These are phyloP conservation scores for Zosterops borbonicus DNA, from an alignment of 2,113 vertebrate species.

Conservation along the genomic window DNA sequence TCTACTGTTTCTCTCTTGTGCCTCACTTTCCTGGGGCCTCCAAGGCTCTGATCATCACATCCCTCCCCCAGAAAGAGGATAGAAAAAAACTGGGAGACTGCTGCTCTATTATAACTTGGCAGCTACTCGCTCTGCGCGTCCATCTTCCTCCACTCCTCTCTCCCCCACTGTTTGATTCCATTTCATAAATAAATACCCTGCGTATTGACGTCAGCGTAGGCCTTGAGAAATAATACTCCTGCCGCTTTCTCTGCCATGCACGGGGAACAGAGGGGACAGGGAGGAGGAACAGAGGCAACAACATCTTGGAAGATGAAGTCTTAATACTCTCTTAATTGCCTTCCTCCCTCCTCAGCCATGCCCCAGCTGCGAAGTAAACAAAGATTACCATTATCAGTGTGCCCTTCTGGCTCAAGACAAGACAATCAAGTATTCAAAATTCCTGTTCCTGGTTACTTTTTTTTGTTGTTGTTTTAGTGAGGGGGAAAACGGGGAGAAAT, in stretches of 20 bases:
- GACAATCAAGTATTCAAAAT: not conserved
- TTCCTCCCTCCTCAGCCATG: conserved; percentile 16
- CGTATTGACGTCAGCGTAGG: conserved; percentile 53
- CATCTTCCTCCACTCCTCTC: conserved; percentile 54
- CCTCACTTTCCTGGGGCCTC: not conserved
- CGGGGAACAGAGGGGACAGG: not conserved
- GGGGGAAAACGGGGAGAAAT: not conserved
- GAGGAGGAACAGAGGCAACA: conserved; percentile 56
- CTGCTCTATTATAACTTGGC: conserved; percentile 20
- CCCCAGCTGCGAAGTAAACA: conserved; percentile 1
- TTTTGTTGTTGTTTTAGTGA: not conserved
- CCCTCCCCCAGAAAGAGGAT: not conserved
- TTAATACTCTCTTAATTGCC: conserved; percentile 31
- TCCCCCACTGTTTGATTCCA: conserved; percentile 61
- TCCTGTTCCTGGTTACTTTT: not conserved
- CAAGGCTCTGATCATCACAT: not conserved
- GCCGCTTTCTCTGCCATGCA: conserved; percentile 4
- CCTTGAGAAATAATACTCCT: conserved; percentile 66
- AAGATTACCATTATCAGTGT: conserved; percentile 16
- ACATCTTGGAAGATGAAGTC: conserved; percentile 3
- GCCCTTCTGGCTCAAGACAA: not conserved
- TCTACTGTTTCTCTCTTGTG: not conserved
- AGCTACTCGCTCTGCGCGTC: not conserved
- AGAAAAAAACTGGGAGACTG: conserved; percentile 28
- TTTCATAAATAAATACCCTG: conserved; percentile 66